Base-by-base conservation (phyloP, 1,140 invertebrate species). In the Orius insidiosus region DNA sequence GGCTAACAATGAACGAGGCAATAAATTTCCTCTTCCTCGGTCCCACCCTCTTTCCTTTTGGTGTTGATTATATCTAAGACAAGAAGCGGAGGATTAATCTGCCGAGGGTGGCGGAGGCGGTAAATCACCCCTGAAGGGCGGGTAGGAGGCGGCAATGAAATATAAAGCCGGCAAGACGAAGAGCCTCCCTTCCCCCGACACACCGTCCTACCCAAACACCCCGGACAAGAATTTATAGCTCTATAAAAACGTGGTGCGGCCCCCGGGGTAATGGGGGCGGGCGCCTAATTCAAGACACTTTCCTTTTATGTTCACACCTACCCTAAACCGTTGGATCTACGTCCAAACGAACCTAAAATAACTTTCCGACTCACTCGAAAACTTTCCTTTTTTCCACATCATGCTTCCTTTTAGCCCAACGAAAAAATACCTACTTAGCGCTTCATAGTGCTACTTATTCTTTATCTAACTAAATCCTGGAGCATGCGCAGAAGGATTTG, bases 1-100 rank as follows among this genome's bases (percentile, higher is more conserved):
- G 38, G 38, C 38, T 40, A 40, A 40, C 38, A 40, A 40, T 40
- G 38, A 40, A 40, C 38, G 38, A 40, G 38, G 38, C 38, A 2
- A 40, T 40, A 40, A 40, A 40, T 40, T 40, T 40, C 38, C 16
- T 40, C 16, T 40, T 15, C 38, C 3, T 13, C 7, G 24, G 24
- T 24, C 24, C 24, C 24, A 24, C 24, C 24, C 24, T 24, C 24
- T 24, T 18, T 16, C 16, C 38, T 16, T 40, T 40, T 40, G 38
- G 38, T 40, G 38, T 40, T 40, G 38, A 40, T 40, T 40, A 40
- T 40, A 40, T 40, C 38, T 40, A 40, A 40, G 38, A 40, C 38
- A 40, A 40, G 38, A 40, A 16, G 16, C 9, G 38, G 38, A 40
- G 38, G 38, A 40, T 40, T 40, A 40, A 40, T 40, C 38, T 40